Conservation (phyloP, 2,888 invertebrate genomes). For the Philaethria dido region DNA sequence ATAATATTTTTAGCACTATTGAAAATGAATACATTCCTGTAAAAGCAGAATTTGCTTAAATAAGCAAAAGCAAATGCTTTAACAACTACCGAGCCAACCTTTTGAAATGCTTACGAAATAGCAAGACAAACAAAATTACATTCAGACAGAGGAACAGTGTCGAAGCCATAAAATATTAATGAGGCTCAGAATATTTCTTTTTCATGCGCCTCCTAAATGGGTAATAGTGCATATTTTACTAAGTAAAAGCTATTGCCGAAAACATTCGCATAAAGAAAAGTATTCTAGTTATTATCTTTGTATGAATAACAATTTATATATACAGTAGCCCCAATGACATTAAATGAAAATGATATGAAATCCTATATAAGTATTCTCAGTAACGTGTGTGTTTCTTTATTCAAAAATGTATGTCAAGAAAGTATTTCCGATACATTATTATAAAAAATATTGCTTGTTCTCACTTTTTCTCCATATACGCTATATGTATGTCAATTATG, state of each 20-base stretch:
- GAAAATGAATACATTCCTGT: neutral
- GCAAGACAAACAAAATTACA: constrained; percentile 22
- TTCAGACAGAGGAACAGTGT: constrained; percentile 16
- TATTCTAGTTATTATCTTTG: neutral
- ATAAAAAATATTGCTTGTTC: too few relatives aligned
- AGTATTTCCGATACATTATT: too few relatives aligned
- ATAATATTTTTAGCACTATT: neutral
- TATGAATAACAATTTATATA: neutral
- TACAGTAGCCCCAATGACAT: too few relatives aligned
- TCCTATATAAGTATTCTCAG: too few relatives aligned
- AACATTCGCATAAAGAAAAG: neutral
- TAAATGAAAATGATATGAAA: too few relatives aligned
- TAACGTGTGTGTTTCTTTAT: too few relatives aligned
- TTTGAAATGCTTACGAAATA: constrained; percentile 3
- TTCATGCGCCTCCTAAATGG: neutral
- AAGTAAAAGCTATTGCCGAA: neutral
- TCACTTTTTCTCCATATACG: too few relatives aligned
- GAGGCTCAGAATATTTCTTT: constrained; percentile 12
- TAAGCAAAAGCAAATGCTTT: too few relatives aligned
- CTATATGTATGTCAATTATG: too few relatives aligned
- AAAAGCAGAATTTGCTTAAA: neutral
- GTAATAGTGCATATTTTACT: constrained; percentile 9
- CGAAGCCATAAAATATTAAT: constrained; percentile 24
- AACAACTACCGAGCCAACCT: constrained; percentile 9
- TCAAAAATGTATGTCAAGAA: too few relatives aligned